Conservation (phyloP, 2,888 invertebrate species). For the Caenorhabditis imperialis region DNA sequence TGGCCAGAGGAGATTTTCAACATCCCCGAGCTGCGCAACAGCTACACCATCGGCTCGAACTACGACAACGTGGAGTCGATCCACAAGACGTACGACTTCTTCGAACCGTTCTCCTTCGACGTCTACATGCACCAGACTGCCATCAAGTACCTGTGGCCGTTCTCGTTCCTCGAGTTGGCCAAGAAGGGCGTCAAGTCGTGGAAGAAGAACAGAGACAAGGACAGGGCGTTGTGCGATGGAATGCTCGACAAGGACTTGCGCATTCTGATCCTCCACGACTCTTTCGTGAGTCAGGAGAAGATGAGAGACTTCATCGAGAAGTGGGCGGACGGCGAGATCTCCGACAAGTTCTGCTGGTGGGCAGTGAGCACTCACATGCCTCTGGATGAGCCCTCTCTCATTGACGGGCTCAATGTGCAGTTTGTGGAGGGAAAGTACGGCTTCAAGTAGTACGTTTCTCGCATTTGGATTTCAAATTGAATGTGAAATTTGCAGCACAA, state of each 20-base stretch:
- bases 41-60: slow-evolving; percentile 24
- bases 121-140: slow-evolving; percentile 32
- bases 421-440: slow-evolving; percentile 14
- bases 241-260: slow-evolving; percentile 38
- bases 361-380: slow-evolving; percentile 26
- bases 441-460: slow-evolving; percentile 11
- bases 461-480: background rate
- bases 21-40: slow-evolving; percentile 32
- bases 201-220: too few species aligned
- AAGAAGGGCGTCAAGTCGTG: slow-evolving; percentile 15
- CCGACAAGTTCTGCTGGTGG: slow-evolving; percentile 32
- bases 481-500: slow-evolving; percentile 4
- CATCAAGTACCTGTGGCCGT: slow-evolving; percentile 26
- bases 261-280: slow-evolving; percentile 34
- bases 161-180: slow-evolving; percentile 15
- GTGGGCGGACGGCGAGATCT: slow-evolving; percentile 13
- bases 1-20: slow-evolving; percentile 32
- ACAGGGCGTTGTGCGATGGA: slow-evolving; percentile 20
- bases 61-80: slow-evolving; percentile 35
- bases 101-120: slow-evolving; percentile 31
- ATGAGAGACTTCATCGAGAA: slow-evolving; percentile 16
- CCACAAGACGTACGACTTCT: slow-evolving; percentile 34
- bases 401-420: slow-evolving; percentile 8
- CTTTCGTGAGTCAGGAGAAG: slow-evolving; percentile 24
- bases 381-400: background rate